Conservation (phyloP, 2,888 invertebrate genomes). For the Chrysolina haemoptera region DNA sequence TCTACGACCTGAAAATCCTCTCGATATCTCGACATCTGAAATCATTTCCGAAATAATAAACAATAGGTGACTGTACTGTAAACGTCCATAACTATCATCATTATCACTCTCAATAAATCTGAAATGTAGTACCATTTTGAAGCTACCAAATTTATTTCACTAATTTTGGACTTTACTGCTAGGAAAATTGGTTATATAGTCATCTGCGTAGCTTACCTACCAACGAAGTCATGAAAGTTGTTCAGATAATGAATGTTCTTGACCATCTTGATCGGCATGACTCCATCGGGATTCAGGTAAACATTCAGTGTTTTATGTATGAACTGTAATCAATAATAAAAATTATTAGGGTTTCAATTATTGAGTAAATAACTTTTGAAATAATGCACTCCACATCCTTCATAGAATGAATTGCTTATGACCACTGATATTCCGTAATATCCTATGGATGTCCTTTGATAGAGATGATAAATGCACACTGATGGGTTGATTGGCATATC, state of each 20-base stretch:
- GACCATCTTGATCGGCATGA: conserved; percentile 10
- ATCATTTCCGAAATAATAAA: too few relatives aligned
- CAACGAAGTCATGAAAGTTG: conserved; percentile 22
- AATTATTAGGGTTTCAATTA: not conserved
- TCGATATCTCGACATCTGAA: too few relatives aligned
- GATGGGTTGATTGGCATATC: too few relatives aligned
- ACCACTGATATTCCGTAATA: too few relatives aligned
- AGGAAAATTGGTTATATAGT: conserved; percentile 2
- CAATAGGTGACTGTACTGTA: too few relatives aligned
- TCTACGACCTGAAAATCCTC: too few relatives aligned
- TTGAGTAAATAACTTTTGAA: not conserved
- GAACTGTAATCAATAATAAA: not conserved
- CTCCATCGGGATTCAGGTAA: conserved; percentile 9
- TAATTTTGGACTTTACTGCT: conserved; percentile 12
- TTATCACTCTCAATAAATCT: too few relatives aligned
- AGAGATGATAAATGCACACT: too few relatives aligned
- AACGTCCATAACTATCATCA: too few relatives aligned
- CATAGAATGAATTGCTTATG: too few relatives aligned
- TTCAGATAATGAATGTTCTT: conserved; percentile 14
- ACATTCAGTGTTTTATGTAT: conserved; percentile 9
- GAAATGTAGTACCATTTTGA: too few relatives aligned
- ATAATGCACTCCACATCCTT: not conserved
- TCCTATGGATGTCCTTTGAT: too few relatives aligned
- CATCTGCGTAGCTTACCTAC: not conserved
- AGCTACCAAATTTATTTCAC: not conserved